phyloP scores from a whole-genome alignment of 2,113 vertebrate genomes.

The Strix aluco region DNA sequence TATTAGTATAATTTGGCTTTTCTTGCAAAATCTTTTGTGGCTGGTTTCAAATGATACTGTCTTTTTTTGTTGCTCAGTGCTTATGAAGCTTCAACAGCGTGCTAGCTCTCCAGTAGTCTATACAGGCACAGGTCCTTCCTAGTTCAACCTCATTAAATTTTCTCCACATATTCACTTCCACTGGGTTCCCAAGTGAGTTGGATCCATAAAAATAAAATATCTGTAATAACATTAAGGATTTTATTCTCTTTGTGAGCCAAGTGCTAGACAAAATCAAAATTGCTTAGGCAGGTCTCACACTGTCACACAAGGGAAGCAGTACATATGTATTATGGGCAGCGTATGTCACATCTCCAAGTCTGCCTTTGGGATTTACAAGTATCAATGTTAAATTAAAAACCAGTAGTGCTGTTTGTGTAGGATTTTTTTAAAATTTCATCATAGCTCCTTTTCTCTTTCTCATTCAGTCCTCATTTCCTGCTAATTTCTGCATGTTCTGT shows the following conservation, averaged over 20 bases:
- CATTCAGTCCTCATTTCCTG: neutral
- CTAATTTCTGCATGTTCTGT: neutral
- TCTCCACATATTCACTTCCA: neutral
- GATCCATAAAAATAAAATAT: neutral
- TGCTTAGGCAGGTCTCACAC: neutral
- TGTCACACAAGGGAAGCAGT: neutral
- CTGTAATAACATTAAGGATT: neutral
- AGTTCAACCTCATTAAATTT: constrained; percentile 15
- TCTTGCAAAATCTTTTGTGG: neutral
- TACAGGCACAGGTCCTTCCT: neutral
- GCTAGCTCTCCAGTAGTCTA: neutral
- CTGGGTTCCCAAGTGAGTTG: neutral
- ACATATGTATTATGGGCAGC: neutral
- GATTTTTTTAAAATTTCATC: neutral
- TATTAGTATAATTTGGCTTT: neutral
- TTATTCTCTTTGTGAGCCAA: neutral
- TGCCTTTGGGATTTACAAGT: neutral
- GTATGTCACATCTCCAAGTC: neutral
- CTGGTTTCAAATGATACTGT: neutral
- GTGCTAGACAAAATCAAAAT: neutral
- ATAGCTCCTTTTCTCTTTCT: neutral
- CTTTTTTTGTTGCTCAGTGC: neutral
- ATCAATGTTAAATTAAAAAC: neutral
- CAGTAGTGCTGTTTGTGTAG: neutral
- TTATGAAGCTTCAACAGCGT: neutral